A percentile compares a stretch with the other conserved stretches of the same genome.
Evolutionary conservation across 2,888 invertebrate species (phyloP).

Genomic region (Blastobasis adustella): DNA sequence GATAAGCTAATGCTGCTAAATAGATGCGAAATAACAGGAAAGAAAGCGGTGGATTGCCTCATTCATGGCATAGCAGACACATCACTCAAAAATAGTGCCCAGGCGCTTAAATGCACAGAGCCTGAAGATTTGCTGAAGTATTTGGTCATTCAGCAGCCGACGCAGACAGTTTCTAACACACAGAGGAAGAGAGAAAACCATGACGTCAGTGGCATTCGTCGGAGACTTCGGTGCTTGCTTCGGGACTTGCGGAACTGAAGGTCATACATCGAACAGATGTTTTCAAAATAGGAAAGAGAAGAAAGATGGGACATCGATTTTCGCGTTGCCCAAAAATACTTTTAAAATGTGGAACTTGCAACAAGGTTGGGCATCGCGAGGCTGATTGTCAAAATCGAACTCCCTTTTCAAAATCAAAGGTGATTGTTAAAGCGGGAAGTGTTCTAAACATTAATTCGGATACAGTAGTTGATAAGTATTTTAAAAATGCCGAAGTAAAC

Average conservation of each 20-base stretch:
- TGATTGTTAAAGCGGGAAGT: not conserved
- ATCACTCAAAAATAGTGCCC: too few species aligned
- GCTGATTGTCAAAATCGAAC: not conserved
- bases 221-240: too few species aligned
- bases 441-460: not conserved
- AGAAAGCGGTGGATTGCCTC: too few species aligned
- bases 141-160: too few species aligned
- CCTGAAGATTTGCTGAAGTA: too few species aligned
- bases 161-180: too few species aligned
- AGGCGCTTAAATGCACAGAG: too few species aligned
- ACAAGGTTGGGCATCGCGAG: not conserved
- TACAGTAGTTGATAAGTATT: not conserved
- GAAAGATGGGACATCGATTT: not conserved
- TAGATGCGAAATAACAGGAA: too few species aligned
- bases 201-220: too few species aligned
- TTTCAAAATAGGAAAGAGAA: not conserved
- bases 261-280: not conserved
- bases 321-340: not conserved
- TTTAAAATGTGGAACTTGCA: not conserved
- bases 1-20: too few species aligned
- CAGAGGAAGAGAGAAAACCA: too few species aligned
- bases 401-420: not conserved
- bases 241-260: not conserved
- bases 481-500: not conserved
- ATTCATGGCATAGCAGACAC: too few species aligned